A percentile compares a stretch with the other conserved stretches of the same genome.
Evolutionary conservation across 92 coral and sea anemone genomes (phyloP).

Genomic region (Zoanthus solanderi): DNA sequence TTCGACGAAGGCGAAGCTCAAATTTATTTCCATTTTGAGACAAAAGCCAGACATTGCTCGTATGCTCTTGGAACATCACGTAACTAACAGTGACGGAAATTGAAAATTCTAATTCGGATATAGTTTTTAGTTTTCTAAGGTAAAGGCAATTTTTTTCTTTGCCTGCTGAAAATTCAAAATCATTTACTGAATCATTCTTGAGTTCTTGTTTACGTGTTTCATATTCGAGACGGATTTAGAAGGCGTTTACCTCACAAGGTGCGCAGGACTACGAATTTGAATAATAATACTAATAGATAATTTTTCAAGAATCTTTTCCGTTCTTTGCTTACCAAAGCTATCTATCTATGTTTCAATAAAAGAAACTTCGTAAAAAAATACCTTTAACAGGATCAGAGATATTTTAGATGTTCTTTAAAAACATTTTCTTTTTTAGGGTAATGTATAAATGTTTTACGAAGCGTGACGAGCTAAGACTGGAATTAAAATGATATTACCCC

Average conservation of each 20-base stretch:
- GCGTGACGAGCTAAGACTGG: conserved; percentile 25
- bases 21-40: conserved; percentile 3
- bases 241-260: conserved; percentile 25
- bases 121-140: neutral
- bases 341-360: neutral
- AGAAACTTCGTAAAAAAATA: conserved; percentile 15
- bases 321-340: neutral
- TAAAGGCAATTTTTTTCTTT: neutral
- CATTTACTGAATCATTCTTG: neutral
- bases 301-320: neutral
- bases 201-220: conserved; percentile 5
- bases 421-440: neutral
- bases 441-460: conserved; percentile 14
- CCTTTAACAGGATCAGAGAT: neutral
- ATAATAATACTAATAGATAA: conserved; percentile 29
- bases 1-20: neutral
- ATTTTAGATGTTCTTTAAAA: neutral
- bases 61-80: conserved; percentile 3
- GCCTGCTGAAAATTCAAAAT: neutral
- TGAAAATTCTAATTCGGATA: neutral
- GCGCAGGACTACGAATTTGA: conserved; percentile 9
- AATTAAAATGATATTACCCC: conserved; percentile 15
- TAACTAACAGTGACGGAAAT: conserved; percentile 24
- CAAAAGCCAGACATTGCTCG: conserved; percentile 18
- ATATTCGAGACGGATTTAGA: neutral